Conservation (phyloP, 2,113 vertebrate species). For the Desmodus rotundus region DNA sequence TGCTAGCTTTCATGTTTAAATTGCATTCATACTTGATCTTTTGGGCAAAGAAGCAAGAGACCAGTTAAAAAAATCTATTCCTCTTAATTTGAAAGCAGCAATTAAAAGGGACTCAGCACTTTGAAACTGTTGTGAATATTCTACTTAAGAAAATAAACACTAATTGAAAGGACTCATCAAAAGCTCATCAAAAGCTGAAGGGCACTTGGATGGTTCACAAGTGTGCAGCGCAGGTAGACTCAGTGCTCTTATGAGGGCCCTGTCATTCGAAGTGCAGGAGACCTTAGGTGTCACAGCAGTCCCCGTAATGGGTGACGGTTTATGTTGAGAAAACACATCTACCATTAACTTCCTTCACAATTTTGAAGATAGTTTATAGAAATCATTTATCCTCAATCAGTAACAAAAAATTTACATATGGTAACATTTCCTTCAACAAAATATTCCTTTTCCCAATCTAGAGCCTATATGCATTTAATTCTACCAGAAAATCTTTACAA, state of each 20-base stretch:
- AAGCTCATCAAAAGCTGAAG: constrained; percentile 69
- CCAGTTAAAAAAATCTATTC: constrained; percentile 75
- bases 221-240: constrained; percentile 48
- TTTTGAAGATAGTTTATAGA: constrained; percentile 22
- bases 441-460: not conserved
- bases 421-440: not conserved
- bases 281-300: not conserved
- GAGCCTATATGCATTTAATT: constrained; percentile 13
- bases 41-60: constrained; percentile 76
- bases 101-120: constrained; percentile 78
- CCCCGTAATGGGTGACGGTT: not conserved
- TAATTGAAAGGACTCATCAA: constrained; percentile 73
- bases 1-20: constrained; percentile 81
- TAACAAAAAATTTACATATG: not conserved
- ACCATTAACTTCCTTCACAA: constrained; percentile 1
- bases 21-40: constrained; percentile 78
- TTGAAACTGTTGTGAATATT: constrained; percentile 71
- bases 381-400: not conserved
- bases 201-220: constrained; percentile 62
- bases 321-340: constrained; percentile 2
- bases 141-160: constrained; percentile 74
- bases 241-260: constrained; percentile 38
- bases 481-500: not conserved
- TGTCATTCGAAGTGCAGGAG: constrained; percentile 9
- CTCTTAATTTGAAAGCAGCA: constrained; percentile 78